Conservation (phyloP, 2,113 vertebrate genomes). For the Albula glossodonta region DNA sequence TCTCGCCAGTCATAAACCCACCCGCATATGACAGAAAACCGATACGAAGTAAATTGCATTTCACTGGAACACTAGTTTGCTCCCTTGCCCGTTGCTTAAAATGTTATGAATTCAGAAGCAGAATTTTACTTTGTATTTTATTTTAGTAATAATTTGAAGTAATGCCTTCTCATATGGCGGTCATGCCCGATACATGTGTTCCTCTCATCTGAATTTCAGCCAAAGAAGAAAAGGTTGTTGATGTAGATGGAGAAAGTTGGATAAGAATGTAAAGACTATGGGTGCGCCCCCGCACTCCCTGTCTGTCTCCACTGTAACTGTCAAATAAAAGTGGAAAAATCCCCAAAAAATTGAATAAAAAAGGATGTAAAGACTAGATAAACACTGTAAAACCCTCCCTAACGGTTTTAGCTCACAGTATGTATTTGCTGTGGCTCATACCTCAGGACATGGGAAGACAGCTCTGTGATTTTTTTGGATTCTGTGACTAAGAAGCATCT, state of each 20-base stretch:
- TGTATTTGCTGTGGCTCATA: not conserved
- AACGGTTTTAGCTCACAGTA: not conserved
- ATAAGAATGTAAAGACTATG: not conserved
- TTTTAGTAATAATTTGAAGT: not conserved
- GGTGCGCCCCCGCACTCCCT: no score
- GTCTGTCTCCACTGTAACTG: no score
- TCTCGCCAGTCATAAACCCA: not conserved
- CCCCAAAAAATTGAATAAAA: no score
- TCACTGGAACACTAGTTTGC: not conserved
- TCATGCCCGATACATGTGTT: not conserved
- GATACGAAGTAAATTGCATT: not conserved
- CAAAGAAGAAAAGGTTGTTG: not conserved
- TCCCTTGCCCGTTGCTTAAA: not conserved
- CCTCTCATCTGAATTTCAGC: not conserved
- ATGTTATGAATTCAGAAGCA: not conserved
- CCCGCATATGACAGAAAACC: slow-evolving; percentile 4
- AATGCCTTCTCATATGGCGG: not conserved
- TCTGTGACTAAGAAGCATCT: not conserved
- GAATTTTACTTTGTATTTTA: not conserved
- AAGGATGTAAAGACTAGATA: no score
- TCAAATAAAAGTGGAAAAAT: no score
- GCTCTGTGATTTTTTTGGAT: not conserved
- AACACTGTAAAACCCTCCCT: no score
- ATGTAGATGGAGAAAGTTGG: not conserved
- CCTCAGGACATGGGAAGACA: not conserved